Evolutionary conservation across 2,888 invertebrate genomes (phyloP).

Genomic region (Eupithecia subumbrata): DNA sequence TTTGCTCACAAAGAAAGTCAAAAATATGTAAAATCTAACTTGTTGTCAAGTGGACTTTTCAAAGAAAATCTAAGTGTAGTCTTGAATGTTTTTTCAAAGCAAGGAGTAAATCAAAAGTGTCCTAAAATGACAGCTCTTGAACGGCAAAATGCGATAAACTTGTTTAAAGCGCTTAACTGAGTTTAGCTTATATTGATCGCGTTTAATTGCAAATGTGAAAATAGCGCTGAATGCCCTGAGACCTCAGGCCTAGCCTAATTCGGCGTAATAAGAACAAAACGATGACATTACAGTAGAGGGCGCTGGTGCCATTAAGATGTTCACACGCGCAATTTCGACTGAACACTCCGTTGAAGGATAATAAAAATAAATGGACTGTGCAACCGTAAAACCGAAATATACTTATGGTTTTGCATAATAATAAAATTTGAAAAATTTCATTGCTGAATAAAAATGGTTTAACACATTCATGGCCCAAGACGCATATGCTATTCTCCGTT

Average conservation of each 20-base stretch:
- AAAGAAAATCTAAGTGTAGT: not conserved
- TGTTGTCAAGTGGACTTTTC: not conserved
- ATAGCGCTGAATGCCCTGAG: not conserved
- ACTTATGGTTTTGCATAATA: not conserved
- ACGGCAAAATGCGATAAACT: no score
- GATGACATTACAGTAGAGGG: conserved; percentile 36
- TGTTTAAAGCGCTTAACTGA: no score
- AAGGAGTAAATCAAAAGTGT: not conserved
- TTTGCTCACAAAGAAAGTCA: no score
- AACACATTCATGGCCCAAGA: no score
- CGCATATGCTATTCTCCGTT: no score
- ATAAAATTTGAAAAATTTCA: not conserved
- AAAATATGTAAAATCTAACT: no score
- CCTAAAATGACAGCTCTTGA: no score
- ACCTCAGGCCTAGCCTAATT: conserved; percentile 27
- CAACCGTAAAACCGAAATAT: conserved; percentile 8
- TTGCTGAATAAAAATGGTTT: not conserved
- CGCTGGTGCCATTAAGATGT: conserved; percentile 36
- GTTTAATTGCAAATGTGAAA: not conserved
- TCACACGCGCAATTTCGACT: conserved; percentile 24
- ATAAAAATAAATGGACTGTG: conserved; percentile 25
- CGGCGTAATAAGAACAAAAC: conserved; percentile 40
- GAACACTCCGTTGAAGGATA: conserved; percentile 17
- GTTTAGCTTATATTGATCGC: not conserved
- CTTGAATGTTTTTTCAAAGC: not conserved